A percentile compares a stretch with the other conserved stretches of the same genome.
phyloP scores from a whole-genome alignment of 2,888 invertebrate genomes.

The Microplitis deprimator region DNA sequence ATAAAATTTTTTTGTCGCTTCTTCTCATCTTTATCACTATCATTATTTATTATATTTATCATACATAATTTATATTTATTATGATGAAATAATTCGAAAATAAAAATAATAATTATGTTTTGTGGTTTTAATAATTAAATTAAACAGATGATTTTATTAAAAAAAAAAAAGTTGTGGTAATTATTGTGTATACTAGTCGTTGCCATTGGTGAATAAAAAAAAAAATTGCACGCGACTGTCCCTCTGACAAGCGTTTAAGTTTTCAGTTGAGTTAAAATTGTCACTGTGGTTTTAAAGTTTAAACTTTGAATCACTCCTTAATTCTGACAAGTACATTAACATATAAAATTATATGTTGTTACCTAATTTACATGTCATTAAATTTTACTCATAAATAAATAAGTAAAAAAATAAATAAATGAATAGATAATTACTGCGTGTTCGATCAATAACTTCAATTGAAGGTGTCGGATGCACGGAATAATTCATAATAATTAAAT shows the following conservation, averaged over 20 bases:
- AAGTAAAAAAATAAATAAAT: too few relatives aligned
- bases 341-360: too few relatives aligned
- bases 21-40: not conserved
- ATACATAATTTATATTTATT: not conserved
- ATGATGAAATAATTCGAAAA: not conserved
- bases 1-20: not conserved
- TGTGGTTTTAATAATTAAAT: not conserved
- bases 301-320: too few relatives aligned
- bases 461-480: too few relatives aligned
- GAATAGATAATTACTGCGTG: too few relatives aligned
- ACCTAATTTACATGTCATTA: too few relatives aligned
- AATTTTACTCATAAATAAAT: too few relatives aligned
- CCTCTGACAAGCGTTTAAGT: not conserved
- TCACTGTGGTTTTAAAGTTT: not conserved
- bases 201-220: not conserved
- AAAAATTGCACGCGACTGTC: not conserved
- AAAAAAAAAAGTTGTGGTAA: not conserved
- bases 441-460: too few relatives aligned
- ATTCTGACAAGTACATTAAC: too few relatives aligned
- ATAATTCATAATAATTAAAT: too few relatives aligned
- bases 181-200: not conserved
- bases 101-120: not conserved
- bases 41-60: not conserved
- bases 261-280: not conserved
- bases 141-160: not conserved